Conservation (phyloP, 1,140 invertebrate genomes). For the Heliothis subflexa region DNA sequence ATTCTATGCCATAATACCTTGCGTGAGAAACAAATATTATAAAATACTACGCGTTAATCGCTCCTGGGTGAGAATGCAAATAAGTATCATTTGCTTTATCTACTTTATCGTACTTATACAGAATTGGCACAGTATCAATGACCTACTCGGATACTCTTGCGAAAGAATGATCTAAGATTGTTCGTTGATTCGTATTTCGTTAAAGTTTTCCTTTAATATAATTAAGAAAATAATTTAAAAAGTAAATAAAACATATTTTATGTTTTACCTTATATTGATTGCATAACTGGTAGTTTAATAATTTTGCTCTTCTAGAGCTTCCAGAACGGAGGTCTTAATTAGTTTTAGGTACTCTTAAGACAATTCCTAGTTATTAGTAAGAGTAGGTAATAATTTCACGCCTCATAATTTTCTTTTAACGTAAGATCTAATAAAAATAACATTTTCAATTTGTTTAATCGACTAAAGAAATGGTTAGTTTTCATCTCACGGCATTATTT, state of each 20-base stretch:
- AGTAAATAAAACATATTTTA: too few relatives aligned
- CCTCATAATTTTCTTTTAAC: neutral
- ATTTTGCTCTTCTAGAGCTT: conserved; percentile 5
- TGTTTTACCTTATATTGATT: neutral
- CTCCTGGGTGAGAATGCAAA: neutral
- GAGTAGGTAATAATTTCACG: neutral
- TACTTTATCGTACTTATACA: conserved; percentile 2
- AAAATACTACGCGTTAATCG: conserved; percentile 8
- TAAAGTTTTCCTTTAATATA: neutral
- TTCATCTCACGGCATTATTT: too few relatives aligned
- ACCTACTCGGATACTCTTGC: conserved; percentile 4
- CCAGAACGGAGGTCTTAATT: conserved; percentile 1
- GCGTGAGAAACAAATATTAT: conserved; percentile 11
- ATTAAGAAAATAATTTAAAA: too few relatives aligned
- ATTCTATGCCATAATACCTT: conserved; percentile 29
- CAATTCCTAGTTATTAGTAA: neutral
- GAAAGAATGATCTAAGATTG: neutral
- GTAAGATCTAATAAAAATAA: too few relatives aligned
- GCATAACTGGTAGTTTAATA: neutral
- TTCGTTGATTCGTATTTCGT: neutral
- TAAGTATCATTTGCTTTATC: conserved; percentile 7
- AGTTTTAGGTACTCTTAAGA: neutral
- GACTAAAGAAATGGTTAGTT: too few relatives aligned
- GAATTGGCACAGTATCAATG: conserved; percentile 21
- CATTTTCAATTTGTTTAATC: too few relatives aligned